Percentiles rank a stretch among this genome's conserved stretches.
Conservation (phyloP, 2,797 vertebrate genomes). For the Melanitta fusca region DNA sequence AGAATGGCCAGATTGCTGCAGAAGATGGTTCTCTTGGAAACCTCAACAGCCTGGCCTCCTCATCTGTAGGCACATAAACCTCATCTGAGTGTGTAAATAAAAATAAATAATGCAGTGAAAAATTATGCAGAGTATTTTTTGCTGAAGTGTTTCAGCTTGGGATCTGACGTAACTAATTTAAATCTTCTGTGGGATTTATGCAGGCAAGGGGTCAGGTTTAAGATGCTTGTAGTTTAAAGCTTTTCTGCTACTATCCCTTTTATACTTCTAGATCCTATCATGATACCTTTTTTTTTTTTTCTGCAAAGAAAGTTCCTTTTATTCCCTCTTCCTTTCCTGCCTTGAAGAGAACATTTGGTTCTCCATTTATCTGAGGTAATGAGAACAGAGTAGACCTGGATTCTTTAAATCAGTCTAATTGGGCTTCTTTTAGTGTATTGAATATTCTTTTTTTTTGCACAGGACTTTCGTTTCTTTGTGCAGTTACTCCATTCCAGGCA, state of each 20-base stretch:
- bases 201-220: conserved; percentile 13
- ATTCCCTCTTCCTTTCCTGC: background rate
- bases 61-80: conserved; percentile 35
- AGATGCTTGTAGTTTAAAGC: background rate
- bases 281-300: background rate
- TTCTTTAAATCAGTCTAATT: conserved; percentile 42
- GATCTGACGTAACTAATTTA: conserved; percentile 20
- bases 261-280: background rate
- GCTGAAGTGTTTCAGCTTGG: conserved; percentile 22
- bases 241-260: background rate
- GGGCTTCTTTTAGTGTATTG: background rate
- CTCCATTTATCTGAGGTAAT: conserved; percentile 27
- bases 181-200: background rate
- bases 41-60: conserved; percentile 18
- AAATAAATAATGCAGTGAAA: conserved; percentile 71
- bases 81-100: conserved; percentile 56
- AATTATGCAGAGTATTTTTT: conserved; percentile 58
- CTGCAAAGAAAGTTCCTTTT: conserved; percentile 5
- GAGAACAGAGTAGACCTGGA: background rate
- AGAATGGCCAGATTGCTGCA: conserved; percentile 62
- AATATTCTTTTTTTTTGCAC: background rate
- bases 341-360: conserved; percentile 36
- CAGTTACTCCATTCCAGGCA: background rate
- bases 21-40: conserved; percentile 28
- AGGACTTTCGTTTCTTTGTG: background rate